Base-by-base conservation (phyloP, 2,113 vertebrate species). In the Eptatretus burgeri region DNA sequence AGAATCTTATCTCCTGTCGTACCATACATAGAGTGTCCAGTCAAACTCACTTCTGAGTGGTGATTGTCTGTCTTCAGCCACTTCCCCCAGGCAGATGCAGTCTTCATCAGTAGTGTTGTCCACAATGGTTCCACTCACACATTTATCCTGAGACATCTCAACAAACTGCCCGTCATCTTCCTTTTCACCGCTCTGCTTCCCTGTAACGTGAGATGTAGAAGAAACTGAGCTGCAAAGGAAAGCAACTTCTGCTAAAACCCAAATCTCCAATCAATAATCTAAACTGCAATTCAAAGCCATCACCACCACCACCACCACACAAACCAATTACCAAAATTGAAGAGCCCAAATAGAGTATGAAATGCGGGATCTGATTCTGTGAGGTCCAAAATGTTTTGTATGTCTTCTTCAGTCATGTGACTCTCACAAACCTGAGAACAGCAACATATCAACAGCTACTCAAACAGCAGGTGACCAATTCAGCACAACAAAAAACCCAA, bases 311-410 rank as follows among this genome's bases (percentile, higher is more conserved):
- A 17, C 52, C 56, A 60, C n/a, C 9, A 17, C n/a, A 20, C 12
- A 10, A n/a, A 14, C 56, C 56, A 60, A n/a, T 20, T 20, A 60
- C 56, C 56, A n/a, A 60, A 60, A 20, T 13, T 20, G 56, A 60
- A 60, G 56, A 60, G 56, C 12, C 20, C n/a, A 20, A 60, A 60
- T 10, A 60, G 56, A 12, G 56, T 17, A 20, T 60, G 56, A 11
- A 60, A 60, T n/a, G 56, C 56, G 9, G 56, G 56, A 20, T 60
- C 56, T 10, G 56, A 60, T 12, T 60, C n/a, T 20, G 12, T 60
- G 56, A 60, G 56, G n/a, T n/a, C 20, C 56, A 60, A n/a, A 13
- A 60, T 60, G 56, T 60, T 20, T 60, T 2, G 56, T n/a, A 60
- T 60, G n/a, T n/a, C n/a, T 20, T 60, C 56, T 20, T 12, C n/a